Evolutionary conservation across 2,797 vertebrate genomes (phyloP).

Genomic region (Acanthurus leucopareius): DNA sequence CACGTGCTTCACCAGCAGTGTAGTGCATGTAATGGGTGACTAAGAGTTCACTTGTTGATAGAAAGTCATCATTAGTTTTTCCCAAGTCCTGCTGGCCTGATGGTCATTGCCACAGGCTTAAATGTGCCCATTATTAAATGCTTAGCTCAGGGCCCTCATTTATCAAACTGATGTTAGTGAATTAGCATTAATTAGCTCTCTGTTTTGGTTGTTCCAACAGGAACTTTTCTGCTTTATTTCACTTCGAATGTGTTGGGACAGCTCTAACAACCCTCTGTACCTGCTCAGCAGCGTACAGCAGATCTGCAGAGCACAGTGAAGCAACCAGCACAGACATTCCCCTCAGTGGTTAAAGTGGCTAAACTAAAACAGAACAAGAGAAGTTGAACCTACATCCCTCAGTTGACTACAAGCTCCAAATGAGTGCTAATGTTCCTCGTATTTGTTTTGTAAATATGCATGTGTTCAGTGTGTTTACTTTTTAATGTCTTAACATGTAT

Average conservation of each 20-base stretch:
- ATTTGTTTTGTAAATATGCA: too few species aligned
- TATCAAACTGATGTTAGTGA: background rate
- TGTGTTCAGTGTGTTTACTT: too few species aligned
- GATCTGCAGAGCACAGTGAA: background rate
- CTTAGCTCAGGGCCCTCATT: background rate
- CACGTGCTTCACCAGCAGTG: constrained; percentile 60
- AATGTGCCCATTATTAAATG: constrained; percentile 7
- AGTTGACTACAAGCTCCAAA: too few species aligned
- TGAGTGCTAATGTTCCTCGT: too few species aligned
- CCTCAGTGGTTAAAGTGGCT: too few species aligned
- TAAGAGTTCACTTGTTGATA: constrained; percentile 64
- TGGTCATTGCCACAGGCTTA: background rate
- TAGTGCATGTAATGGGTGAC: constrained; percentile 57
- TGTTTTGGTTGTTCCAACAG: background rate
- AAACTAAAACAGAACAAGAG: too few species aligned
- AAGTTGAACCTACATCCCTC: too few species aligned
- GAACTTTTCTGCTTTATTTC: background rate
- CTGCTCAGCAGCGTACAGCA: background rate
- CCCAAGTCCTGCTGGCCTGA: constrained; percentile 18
- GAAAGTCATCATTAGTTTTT: constrained; percentile 40
- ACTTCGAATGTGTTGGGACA: background rate
- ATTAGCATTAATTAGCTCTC: constrained; percentile 1
- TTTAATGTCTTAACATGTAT: too few species aligned
- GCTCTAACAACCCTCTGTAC: background rate
- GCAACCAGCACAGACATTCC: too few species aligned